Conservation (phyloP, 1,140 invertebrate genomes). For the honey bee (Apis mellifera) region Amel_HAv3.1 CM009940.2:10525001-10525500, state of each 20-base stretch:
- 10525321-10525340: background rate
- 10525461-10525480: constrained; percentile 10
- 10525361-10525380: background rate
- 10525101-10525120: constrained; percentile 59
- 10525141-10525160: constrained; percentile 26
- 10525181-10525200: background rate
- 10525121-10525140: constrained; percentile 42
- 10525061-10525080: constrained; percentile 50
- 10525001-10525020: constrained; percentile 31
- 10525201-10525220: background rate
- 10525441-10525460: background rate
- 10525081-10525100: constrained; percentile 58
- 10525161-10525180: constrained; percentile 54
- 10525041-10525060: constrained; percentile 33
- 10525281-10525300: background rate
- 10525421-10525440: background rate
- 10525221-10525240: constrained; percentile 27
- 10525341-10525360: constrained; percentile 5
- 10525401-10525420: background rate
- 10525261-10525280: background rate
- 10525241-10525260: constrained; percentile 18
- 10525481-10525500: constrained; percentile 9
- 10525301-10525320: background rate
- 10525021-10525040: constrained; percentile 34
- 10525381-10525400: background rate